These are phyloP conservation scores for Anguilla japonica DNA, from an alignment of 2,113 vertebrate genomes.

Conservation along the genomic window DNA sequence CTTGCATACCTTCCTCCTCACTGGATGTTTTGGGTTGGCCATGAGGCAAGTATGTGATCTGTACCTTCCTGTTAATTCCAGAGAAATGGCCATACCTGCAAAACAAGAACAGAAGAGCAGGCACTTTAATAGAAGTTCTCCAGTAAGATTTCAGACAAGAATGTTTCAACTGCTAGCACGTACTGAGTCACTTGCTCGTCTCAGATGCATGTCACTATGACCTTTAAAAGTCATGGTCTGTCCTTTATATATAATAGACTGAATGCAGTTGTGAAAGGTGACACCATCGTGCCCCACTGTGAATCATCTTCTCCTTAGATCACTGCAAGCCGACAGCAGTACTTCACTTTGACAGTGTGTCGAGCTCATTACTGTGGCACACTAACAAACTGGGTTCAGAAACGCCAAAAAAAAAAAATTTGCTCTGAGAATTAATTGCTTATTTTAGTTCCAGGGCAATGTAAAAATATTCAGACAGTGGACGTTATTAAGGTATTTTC, in stretches of 20 bases:
- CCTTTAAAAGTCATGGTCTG: constrained; percentile 5
- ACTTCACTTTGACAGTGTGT: background rate
- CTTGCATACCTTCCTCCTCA: constrained; percentile 85
- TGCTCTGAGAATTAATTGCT: background rate
- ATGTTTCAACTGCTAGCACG: background rate
- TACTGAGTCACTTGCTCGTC: constrained; percentile 8
- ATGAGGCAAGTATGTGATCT: constrained; percentile 90
- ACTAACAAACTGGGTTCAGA: background rate
- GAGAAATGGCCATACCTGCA: constrained; percentile 98
- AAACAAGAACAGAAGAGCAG: constrained; percentile 17
- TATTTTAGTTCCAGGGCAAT: background rate
- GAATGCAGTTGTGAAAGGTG: constrained; percentile 16
- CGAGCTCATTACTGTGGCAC: background rate
- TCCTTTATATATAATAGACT: background rate
- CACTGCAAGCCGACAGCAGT: background rate
- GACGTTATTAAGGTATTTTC: background rate
- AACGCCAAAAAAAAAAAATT: background rate
- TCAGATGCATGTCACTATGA: constrained; percentile 2
- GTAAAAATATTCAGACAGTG: constrained; percentile 2
- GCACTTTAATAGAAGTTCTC: background rate
- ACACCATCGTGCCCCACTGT: background rate
- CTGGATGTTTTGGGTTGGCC: constrained; percentile 89
- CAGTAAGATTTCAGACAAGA: background rate
- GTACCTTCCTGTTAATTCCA: constrained; percentile 97
- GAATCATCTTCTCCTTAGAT: background rate